phyloP scores from a whole-genome alignment of 2,888 invertebrate genomes.

The Dusona sp. region DNA sequence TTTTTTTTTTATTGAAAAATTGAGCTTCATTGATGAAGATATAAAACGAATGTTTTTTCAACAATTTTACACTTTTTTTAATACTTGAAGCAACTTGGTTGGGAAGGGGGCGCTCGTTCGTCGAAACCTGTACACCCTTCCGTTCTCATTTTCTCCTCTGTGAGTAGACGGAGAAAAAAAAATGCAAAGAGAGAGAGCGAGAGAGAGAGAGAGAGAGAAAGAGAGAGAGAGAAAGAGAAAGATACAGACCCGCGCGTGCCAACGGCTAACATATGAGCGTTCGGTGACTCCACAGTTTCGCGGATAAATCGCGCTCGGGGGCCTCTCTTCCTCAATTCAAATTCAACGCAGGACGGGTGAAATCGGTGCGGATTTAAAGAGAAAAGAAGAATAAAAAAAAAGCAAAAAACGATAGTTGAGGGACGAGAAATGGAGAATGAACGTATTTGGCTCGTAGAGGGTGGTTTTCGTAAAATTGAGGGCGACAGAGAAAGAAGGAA shows the following conservation, averaged over 20 bases:
- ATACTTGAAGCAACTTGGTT: not conserved
- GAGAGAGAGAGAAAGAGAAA: constrained; percentile 46
- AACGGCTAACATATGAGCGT: constrained; percentile 84
- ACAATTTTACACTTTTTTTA: not conserved
- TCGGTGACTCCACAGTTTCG: constrained; percentile 83
- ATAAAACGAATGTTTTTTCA: not conserved
- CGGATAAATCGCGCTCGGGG: constrained; percentile 56
- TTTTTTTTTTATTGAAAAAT: not conserved
- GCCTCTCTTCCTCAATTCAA: constrained; percentile 79
- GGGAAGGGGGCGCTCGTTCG: constrained; percentile 10
- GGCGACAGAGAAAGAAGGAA: constrained; percentile 45
- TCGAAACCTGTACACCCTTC: constrained; percentile 65
- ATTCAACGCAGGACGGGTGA: constrained; percentile 81
- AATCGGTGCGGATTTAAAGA: constrained; percentile 83
- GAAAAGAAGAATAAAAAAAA: constrained; percentile 69
- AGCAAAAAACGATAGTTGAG: constrained; percentile 19
- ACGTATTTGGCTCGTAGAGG: constrained; percentile 49
- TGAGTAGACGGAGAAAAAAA: constrained; percentile 19
- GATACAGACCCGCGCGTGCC: constrained; percentile 75
- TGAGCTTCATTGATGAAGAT: not conserved
- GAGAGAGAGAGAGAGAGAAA: constrained; percentile 1
- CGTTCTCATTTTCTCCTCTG: constrained; percentile 67
- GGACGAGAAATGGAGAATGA: constrained; percentile 61
- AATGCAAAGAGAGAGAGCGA: not conserved
- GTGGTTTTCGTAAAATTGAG: constrained; percentile 63